Base-by-base conservation (phyloP, 1,140 invertebrate genomes). In the Hermatobates lingyangjiaoensis region DNA sequence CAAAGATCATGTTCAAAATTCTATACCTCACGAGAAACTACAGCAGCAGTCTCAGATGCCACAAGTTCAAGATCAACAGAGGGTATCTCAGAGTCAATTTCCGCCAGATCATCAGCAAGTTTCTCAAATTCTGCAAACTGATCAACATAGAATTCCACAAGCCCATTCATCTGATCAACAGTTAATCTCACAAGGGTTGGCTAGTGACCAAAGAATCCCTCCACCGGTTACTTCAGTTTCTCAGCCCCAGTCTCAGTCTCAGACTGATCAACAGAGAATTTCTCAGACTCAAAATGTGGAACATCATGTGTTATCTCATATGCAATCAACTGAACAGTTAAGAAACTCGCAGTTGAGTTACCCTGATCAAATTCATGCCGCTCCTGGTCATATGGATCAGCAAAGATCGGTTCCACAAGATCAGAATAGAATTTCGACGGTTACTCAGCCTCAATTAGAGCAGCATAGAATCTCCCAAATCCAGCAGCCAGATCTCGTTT, bases 111-210 rank as follows among this genome's bases (percentile, higher is more conserved):
- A 49, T 10, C 50, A 52, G 3, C 27, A 28, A 30, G n/a, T 44
- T 20, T 47, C 51, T 27, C 52, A 52, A 34, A 24, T 45, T 25
- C n/a, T 18, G 18, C 42, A 27, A 25, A 27, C 42, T 42, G 24
- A 25, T 15, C 45, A 39, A 15, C 48, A 38, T 21, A 23, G 30
- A 28, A 26, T 23, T 21, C 23, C 25, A 10, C 48, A 50, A 15
- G 18, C 24, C 21, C 28, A 39, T 4, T 34, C 25, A 10, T 23
- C 48, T 50, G 52, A 72, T 64, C 60, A 71, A 63, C 56, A 71
- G 62, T 56, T 68, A 56, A n/a, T 53, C 51, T 27, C 48, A 49
- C 27, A 55, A 70, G 66, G 18, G 21, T 10, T 20, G 21, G 7
- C 21, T 24, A 7, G 20, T 27, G 26, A 25, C 3, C 45, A 46